These are phyloP conservation scores for Thecophora atra DNA, from an alignment of 2,888 invertebrate species.

Conservation along the genomic window DNA sequence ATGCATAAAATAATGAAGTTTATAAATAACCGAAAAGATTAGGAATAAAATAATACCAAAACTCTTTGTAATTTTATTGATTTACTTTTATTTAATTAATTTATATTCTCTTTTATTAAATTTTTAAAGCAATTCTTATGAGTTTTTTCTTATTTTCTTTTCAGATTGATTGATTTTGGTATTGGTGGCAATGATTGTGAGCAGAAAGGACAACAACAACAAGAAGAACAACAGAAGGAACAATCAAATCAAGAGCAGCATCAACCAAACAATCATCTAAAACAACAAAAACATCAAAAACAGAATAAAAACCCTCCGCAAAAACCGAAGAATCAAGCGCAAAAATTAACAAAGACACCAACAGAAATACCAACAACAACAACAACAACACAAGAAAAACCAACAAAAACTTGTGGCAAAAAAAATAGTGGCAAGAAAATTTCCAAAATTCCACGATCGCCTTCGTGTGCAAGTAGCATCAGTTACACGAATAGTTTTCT, in stretches of 20 bases:
- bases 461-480: slow-evolving; percentile 56
- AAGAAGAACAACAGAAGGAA: slow-evolving; percentile 48
- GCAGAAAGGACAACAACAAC: slow-evolving; percentile 55
- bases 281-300: slow-evolving; percentile 42
- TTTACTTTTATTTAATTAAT: no score
- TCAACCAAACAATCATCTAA: slow-evolving; percentile 33
- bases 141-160: slow-evolving; percentile 31
- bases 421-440: slow-evolving; percentile 51
- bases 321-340: slow-evolving; percentile 26
- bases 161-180: slow-evolving; percentile 62
- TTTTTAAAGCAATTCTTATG: no score
- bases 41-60: no score
- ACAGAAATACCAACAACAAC: slow-evolving; percentile 56
- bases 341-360: slow-evolving; percentile 41
- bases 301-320: slow-evolving; percentile 27
- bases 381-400: slow-evolving; percentile 58
- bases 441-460: slow-evolving; percentile 60
- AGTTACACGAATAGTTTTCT: slow-evolving; percentile 44
- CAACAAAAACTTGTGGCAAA: slow-evolving; percentile 55
- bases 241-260: no score
- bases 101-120: no score
- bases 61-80: no score
- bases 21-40: no score
- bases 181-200: slow-evolving; percentile 62
- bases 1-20: no score